Evolutionary conservation across 1,140 invertebrate species (phyloP), one percentile per base, ranked within the genome.

Genomic region (Drosophila equinoxialis): DNA sequence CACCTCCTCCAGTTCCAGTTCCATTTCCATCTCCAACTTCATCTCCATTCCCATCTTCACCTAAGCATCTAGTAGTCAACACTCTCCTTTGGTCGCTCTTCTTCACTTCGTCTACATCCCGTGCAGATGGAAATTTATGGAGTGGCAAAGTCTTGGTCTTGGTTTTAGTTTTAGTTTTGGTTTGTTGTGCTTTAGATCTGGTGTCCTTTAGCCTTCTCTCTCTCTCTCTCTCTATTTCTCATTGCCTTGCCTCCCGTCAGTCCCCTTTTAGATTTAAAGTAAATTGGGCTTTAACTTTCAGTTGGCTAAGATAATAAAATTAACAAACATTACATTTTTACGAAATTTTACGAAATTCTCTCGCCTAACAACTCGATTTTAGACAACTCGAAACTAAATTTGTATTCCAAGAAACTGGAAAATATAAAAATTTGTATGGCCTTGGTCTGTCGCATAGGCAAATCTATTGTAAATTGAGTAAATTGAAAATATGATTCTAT

Each of bases 51-150:
- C 11, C 13, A 30, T 30, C 30, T 30, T 30, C 30, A 30, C 30
- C 30, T 30, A 30, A 30, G 30, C 41, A 42, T 42, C n/a, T 2
- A 45, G 7, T 2, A 48, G 8, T 48, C 45, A 51, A 8, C 45
- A 51, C 45, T 20, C 20, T 51, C 6, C 7, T 7, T 7, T 14
- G 0, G 41, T 13, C 30, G 6, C 30, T 48, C 45, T 48, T 20
- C 17, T 48, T 48, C 7, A 51, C 45, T 51, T 51, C 14, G 17
- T 51, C 1, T 20, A 51, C 17, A 48, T 48, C 45, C 14, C 17
- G 17, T 48, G 45, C 77, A 81, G 78, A 68, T 86, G 65, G 69
- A 63, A 75, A 77, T 81, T 85, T 82, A 86, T 81, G 71, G 72
- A 86, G 68, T 86, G 79, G 72, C 82, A 76, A 48, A 75, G 79